These are phyloP conservation scores for Cephalopholis sonnerati DNA, from an alignment of 2,113 vertebrate species.

Conservation along the genomic window DNA sequence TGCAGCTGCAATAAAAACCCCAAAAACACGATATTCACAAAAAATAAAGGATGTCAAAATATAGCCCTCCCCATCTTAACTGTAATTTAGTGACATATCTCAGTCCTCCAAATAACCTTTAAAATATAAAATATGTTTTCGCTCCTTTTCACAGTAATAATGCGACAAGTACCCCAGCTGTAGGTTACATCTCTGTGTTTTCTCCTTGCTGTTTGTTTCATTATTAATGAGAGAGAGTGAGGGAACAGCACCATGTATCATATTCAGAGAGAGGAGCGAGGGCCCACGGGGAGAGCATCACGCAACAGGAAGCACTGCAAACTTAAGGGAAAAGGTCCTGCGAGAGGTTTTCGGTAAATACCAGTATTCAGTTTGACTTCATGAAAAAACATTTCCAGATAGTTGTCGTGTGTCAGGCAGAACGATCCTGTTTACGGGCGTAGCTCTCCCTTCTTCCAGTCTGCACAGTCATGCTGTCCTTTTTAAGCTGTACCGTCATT, in stretches of 20 bases:
- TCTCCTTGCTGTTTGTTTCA: constrained; percentile 73
- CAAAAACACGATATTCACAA: background rate
- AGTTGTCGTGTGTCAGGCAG: background rate
- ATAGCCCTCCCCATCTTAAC: background rate
- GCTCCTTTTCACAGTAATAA: constrained; percentile 34
- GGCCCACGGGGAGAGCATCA: constrained; percentile 57
- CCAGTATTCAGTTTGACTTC: constrained; percentile 34
- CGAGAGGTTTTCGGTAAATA: constrained; percentile 58
- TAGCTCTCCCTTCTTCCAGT: constrained; percentile 27
- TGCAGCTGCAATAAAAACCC: background rate
- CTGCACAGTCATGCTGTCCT: constrained; percentile 59
- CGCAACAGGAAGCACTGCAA: constrained; percentile 71
- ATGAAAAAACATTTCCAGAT: constrained; percentile 33
- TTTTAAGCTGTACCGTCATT: constrained; percentile 47
- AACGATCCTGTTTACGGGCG: constrained; percentile 16
- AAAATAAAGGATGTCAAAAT: background rate
- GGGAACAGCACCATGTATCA: constrained; percentile 68
- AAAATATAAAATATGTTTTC: constrained; percentile 11
- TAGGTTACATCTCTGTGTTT: constrained; percentile 63
- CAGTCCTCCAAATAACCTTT: constrained; percentile 40
- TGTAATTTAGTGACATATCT: background rate
- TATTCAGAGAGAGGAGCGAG: constrained; percentile 67
- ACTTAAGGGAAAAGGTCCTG: constrained; percentile 61
- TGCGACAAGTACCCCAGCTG: constrained; percentile 54
- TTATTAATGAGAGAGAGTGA: constrained; percentile 80